Conservation (phyloP, 2,888 invertebrate species). For the Polydesmus complanatus region DNA sequence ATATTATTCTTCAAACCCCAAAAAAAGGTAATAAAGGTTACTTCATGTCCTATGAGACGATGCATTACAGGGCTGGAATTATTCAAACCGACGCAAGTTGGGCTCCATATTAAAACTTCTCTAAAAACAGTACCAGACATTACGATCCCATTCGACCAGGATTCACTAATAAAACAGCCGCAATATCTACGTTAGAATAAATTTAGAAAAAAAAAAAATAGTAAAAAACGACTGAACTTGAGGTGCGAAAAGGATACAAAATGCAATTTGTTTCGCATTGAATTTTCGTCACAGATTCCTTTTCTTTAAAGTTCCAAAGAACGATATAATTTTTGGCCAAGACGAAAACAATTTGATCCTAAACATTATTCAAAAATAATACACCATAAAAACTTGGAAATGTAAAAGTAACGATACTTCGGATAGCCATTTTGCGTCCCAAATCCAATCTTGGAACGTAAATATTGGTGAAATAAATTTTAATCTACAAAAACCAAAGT, state of each 20-base stretch:
- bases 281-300: background rate
- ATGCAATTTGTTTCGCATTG: constrained; percentile 4
- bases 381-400: background rate
- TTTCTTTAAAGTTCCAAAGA: background rate
- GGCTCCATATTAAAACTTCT: constrained; percentile 6
- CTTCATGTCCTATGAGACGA: constrained; percentile 6
- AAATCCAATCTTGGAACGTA: constrained; percentile 8
- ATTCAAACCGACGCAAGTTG: background rate
- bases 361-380: background rate
- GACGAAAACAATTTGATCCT: background rate
- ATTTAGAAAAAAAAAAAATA: background rate
- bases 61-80: background rate
- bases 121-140: constrained; percentile 4
- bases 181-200: background rate
- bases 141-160: background rate
- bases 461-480: background rate
- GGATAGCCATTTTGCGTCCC: constrained; percentile 1
- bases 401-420: background rate
- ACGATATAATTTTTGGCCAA: constrained; percentile 3
- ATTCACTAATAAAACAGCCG: background rate
- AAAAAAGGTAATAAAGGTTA: background rate
- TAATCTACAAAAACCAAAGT: background rate
- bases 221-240: background rate
- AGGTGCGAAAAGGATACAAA: constrained; percentile 1
- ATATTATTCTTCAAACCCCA: background rate